Conservation (phyloP, 2,797 vertebrate species). For the Cacajao melanocephalus region DNA sequence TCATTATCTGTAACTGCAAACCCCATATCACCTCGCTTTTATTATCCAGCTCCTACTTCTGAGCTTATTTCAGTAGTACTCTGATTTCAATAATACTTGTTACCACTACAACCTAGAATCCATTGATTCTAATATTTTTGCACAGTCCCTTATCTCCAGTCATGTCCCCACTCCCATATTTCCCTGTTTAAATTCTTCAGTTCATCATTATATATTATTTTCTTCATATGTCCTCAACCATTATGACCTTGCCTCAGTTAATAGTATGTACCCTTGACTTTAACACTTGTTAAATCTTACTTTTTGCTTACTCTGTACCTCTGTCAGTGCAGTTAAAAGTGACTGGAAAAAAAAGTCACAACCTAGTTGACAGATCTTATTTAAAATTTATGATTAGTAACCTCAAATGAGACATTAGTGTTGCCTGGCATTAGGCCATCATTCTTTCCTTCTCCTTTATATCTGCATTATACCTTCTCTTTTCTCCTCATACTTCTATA, state of each 20-base stretch:
- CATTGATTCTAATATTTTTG: neutral
- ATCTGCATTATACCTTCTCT: neutral
- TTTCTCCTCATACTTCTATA: neutral
- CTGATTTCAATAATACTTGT: neutral
- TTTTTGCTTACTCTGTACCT: neutral
- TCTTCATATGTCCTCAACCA: neutral
- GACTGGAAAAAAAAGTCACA: neutral
- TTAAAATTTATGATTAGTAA: conserved; percentile 30
- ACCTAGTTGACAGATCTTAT: conserved; percentile 18
- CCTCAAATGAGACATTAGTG: neutral
- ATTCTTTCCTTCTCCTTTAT: neutral
- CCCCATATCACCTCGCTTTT: neutral
- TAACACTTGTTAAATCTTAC: neutral
- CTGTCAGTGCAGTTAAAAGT: neutral
- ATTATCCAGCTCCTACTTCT: neutral
- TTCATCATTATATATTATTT: neutral
- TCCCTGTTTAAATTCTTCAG: neutral
- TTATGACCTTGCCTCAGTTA: neutral
- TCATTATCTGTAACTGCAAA: neutral
- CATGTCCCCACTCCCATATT: neutral
- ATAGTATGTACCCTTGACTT: neutral
- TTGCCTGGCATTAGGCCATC: neutral
- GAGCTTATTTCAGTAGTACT: neutral
- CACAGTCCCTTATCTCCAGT: neutral
- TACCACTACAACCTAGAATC: neutral